phyloP scores from a whole-genome alignment of 2,888 invertebrate genomes.

The Tenthredo livida region DNA sequence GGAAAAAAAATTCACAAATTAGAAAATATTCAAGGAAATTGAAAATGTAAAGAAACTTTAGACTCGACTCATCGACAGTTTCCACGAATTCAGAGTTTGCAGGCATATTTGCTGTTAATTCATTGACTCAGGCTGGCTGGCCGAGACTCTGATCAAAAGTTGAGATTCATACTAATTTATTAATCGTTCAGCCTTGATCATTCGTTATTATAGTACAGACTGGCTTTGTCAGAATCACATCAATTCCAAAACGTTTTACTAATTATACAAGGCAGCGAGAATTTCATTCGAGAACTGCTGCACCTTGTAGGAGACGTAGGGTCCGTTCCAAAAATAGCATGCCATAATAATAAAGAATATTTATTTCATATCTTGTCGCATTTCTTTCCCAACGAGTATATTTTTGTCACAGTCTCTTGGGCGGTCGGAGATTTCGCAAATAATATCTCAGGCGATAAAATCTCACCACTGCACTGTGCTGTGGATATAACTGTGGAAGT shows the following conservation, averaged over 20 bases:
- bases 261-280: background rate
- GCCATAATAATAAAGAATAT: constrained; percentile 2
- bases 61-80: background rate
- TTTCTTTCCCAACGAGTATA: constrained; percentile 16
- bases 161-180: background rate
- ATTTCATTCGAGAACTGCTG: background rate
- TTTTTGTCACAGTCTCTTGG: constrained; percentile 6
- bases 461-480: background rate
- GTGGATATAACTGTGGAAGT: background rate
- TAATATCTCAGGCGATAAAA: constrained; percentile 33
- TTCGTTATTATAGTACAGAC: background rate
- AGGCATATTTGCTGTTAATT: background rate
- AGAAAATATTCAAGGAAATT: background rate
- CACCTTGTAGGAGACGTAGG: background rate
- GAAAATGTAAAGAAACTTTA: background rate
- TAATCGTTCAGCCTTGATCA: background rate
- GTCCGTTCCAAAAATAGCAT: constrained; percentile 23
- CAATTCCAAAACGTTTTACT: background rate
- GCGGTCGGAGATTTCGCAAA: background rate
- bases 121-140: background rate
- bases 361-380: constrained; percentile 26
- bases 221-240: background rate
- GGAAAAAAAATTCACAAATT: background rate
- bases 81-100: background rate
- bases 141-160: background rate